phyloP scores from a whole-genome alignment of 2,113 vertebrate genomes.

The Parotia lawesii region DNA sequence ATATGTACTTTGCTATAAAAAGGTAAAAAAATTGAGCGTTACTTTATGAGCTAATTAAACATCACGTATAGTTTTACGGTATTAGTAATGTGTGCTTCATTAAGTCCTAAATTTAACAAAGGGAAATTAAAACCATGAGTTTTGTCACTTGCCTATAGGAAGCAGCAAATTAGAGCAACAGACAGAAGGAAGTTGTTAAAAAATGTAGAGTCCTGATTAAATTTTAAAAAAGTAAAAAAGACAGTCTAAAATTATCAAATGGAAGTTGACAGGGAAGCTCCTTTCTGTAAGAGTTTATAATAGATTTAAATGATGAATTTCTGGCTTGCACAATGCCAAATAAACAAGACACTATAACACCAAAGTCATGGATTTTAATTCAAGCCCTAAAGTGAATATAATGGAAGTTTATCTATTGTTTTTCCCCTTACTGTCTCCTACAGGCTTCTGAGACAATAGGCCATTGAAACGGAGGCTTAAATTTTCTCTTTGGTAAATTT shows the following conservation, averaged over 20 bases:
- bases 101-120: neutral
- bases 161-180: neutral
- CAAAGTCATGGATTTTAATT: neutral
- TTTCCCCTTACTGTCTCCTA: neutral
- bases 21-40: neutral
- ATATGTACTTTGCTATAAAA: neutral
- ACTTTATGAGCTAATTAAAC: neutral
- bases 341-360: neutral
- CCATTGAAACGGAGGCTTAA: neutral
- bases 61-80: neutral
- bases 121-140: fast-evolving
- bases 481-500: neutral
- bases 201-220: neutral
- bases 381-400: neutral
- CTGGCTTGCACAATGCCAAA: neutral
- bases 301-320: neutral
- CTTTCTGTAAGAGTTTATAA: neutral
- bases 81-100: neutral
- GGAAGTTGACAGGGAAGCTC: neutral
- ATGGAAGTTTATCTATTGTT: neutral
- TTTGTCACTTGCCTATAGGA: neutral
- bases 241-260: neutral
- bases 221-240: neutral
- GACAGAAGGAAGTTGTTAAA: neutral
- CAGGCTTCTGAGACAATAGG: neutral